A percentile compares a stretch with the other conserved stretches of the same genome.
Conservation (phyloP, 1,140 invertebrate genomes). For the Contarinia nasturtii region DNA sequence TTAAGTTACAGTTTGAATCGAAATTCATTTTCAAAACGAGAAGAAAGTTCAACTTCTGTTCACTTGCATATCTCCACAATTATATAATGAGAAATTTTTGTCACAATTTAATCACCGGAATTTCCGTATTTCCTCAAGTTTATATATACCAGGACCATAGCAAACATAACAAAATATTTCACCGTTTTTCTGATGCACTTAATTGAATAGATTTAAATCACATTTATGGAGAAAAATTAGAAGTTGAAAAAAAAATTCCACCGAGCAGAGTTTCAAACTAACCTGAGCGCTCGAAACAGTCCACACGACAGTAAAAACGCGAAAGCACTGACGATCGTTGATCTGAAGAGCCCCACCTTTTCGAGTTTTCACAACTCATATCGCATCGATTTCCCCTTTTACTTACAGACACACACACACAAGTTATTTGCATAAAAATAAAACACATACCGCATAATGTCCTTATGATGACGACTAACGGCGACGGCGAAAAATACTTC, state of each 20-base stretch:
- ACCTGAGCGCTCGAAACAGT: conserved; percentile 27
- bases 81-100: neutral
- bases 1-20: no score
- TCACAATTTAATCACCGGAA: neutral
- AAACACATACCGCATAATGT: no score
- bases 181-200: neutral
- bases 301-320: conserved; percentile 26
- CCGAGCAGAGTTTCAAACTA: conserved; percentile 8
- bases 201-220: neutral
- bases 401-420: no score
- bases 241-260: neutral
- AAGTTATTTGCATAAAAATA: no score
- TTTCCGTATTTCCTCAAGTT: neutral
- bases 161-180: neutral
- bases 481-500: no score
- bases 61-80: neutral
- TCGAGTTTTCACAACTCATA: neutral
- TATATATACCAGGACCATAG: no score
- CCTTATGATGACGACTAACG: no score
- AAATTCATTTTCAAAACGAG: no score
- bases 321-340: conserved; percentile 24
- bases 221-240: neutral
- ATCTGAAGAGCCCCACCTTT: conserved; percentile 13
- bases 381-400: no score
- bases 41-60: neutral